These are phyloP conservation scores for Hemistola chrysoprasaria DNA, from an alignment of 2,888 invertebrate species.

Conservation along the genomic window DNA sequence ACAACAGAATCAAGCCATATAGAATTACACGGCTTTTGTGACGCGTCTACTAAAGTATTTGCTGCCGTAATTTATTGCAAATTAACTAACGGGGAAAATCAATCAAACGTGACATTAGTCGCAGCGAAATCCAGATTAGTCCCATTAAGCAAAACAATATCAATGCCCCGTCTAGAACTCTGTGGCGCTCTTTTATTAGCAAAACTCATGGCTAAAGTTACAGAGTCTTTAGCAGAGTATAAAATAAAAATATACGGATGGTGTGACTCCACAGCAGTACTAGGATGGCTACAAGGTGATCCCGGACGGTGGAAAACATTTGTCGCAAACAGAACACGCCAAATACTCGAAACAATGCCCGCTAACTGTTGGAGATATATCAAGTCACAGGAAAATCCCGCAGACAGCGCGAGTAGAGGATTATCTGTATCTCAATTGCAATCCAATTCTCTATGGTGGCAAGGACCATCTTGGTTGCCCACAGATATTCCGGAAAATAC, in stretches of 20 bases:
- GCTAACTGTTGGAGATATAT: slow-evolving; percentile 9
- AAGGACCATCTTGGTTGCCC: slow-evolving; percentile 9
- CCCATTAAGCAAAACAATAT: neutral
- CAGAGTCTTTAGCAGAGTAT: neutral
- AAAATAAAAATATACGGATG: too few species aligned
- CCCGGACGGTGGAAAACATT: slow-evolving; percentile 21
- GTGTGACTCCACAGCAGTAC: slow-evolving; percentile 21
- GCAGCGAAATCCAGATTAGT: slow-evolving; percentile 5
- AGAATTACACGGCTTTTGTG: slow-evolving; percentile 8
- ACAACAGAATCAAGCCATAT: neutral
- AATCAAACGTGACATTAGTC: too few species aligned
- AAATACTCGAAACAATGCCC: slow-evolving; percentile 10
- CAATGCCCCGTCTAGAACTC: slow-evolving; percentile 7
- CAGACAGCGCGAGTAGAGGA: slow-evolving; percentile 19
- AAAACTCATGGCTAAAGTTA: slow-evolving; percentile 2
- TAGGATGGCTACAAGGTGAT: slow-evolving; percentile 24
- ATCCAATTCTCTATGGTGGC: slow-evolving; percentile 17
- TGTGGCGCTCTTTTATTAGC: too few species aligned
- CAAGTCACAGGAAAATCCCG: slow-evolving; percentile 21
- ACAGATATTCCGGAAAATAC: too few species aligned
- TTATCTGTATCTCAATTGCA: slow-evolving; percentile 4
- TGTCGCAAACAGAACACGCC: slow-evolving; percentile 20
- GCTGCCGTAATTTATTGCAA: slow-evolving; percentile 7
- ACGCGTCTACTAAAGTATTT: neutral
- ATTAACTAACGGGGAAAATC: neutral